Evolutionary conservation across 2,113 vertebrate genomes (phyloP), one percentile per base, ranked within the genome.

Genomic region (Rhinogobius similis): DNA sequence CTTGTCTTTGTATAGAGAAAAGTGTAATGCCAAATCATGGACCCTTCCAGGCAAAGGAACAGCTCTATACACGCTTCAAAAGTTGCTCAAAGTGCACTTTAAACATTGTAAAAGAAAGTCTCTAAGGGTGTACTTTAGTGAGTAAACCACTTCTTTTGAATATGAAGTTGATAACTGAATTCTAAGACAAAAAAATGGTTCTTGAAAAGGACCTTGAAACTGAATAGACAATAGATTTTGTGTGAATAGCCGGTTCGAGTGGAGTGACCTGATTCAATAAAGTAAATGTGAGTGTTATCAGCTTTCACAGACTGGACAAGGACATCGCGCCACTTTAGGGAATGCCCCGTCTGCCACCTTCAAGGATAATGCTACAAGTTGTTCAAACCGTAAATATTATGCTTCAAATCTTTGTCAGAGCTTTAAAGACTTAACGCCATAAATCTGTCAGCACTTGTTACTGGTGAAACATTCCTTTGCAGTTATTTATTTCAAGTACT

Each of bases 221-320:
- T 72, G 36, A 14, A 13, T 27, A 38, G 75, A 81, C 53, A 67
- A 76, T 76, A 56, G 20, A 46, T 65, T 80, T 61, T 20, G 67
- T 77, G 56, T 73, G 73, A 52, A 77, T 78, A 82, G 79, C 58
- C 77, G 6, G 52, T 41, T 72, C 69, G 72, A 85, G 75, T 55
- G 36, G 65, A 82, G 76, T 86, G 85, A 89, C 83, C 48, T 72
- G 83, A 76, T 87, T 85, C 83, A 80, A 84, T 63, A 81, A 82
- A 62, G 76, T 83, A 86, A 84, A 83, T 79, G 79, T 72, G 77
- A 12, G 68, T 48, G 69, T 87, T 86, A 88, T 89, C 88, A 39
- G 77, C 73, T 71, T 68, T 56, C 58, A 9, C 46, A 63, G 71
- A 79, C 75, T 77, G 72, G 75, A 72, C 65, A 76, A 73, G 76